phyloP scores from a whole-genome alignment of 2,888 invertebrate species.

The Amphipoea lucens region DNA sequence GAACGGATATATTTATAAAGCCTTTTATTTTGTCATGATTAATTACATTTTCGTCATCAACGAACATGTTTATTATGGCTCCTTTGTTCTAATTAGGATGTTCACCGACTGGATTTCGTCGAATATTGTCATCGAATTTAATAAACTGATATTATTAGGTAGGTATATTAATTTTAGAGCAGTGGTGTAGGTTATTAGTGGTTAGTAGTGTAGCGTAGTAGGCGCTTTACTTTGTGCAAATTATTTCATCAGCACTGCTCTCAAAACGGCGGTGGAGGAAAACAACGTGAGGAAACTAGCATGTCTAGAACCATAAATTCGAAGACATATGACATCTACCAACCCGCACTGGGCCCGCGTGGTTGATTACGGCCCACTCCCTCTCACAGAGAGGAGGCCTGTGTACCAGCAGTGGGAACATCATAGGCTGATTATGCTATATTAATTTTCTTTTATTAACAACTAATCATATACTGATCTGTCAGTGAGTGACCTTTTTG shows the following conservation, averaged over 20 bases:
- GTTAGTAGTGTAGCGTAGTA: no score
- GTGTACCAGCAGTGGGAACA: neutral
- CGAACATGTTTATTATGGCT: slow-evolving; percentile 11
- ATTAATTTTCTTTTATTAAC: neutral
- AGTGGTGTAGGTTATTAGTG: no score
- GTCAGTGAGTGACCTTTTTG: neutral
- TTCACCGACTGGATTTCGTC: slow-evolving; percentile 1
- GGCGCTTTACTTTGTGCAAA: neutral
- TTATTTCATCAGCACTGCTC: neutral
- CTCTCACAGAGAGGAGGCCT: no score
- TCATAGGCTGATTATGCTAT: neutral
- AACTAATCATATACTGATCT: neutral
- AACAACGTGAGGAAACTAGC: neutral
- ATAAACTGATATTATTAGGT: neutral
- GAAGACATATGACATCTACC: neutral
- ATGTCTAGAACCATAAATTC: neutral
- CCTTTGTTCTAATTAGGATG: slow-evolving; percentile 17
- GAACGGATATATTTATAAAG: neutral
- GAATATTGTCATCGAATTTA: slow-evolving; percentile 2
- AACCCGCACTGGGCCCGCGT: neutral
- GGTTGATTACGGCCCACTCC: neutral
- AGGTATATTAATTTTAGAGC: neutral
- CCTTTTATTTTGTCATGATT: slow-evolving; percentile 24
- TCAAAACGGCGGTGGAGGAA: neutral
- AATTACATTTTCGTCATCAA: slow-evolving; percentile 30